These are phyloP conservation scores for Sesia apiformis DNA, from an alignment of 2,888 invertebrate species.

Conservation along the genomic window DNA sequence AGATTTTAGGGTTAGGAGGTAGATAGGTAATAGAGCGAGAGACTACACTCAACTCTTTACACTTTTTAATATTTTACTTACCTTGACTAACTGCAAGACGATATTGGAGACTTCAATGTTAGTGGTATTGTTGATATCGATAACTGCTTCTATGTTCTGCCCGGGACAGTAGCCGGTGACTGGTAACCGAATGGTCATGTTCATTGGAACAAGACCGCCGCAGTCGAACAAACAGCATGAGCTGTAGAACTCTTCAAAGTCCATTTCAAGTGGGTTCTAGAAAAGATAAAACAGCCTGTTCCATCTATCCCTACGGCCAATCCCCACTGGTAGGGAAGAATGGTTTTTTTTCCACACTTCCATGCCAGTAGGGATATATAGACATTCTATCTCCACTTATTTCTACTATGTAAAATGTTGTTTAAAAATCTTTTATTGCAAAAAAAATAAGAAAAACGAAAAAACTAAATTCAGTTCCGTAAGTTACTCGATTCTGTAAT, in stretches of 20 bases:
- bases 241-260: constrained; percentile 37
- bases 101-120: constrained; percentile 34
- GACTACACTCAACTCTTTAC: too few relatives aligned
- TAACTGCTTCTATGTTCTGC: constrained; percentile 28
- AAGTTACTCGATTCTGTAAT: background rate
- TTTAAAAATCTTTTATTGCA: too few relatives aligned
- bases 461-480: too few relatives aligned
- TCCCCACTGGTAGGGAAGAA: too few relatives aligned
- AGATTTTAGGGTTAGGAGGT: too few relatives aligned
- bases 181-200: constrained; percentile 25
- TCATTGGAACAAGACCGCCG: constrained; percentile 23
- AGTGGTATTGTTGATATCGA: constrained; percentile 30
- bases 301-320: too few relatives aligned
- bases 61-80: constrained; percentile 14
- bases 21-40: too few relatives aligned
- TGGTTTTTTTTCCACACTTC: too few relatives aligned
- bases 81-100: constrained; percentile 31
- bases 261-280: constrained; percentile 35
- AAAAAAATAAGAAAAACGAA: too few relatives aligned
- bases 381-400: too few relatives aligned
- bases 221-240: constrained; percentile 12
- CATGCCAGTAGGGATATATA: too few relatives aligned
- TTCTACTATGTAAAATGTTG: too few relatives aligned
- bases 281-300: background rate
- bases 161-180: constrained; percentile 43